These are phyloP conservation scores for Turritopsis dohrnii DNA, from an alignment of 30 jellyfish, hydroid and myxozoan species.

Conservation along the genomic window DNA sequence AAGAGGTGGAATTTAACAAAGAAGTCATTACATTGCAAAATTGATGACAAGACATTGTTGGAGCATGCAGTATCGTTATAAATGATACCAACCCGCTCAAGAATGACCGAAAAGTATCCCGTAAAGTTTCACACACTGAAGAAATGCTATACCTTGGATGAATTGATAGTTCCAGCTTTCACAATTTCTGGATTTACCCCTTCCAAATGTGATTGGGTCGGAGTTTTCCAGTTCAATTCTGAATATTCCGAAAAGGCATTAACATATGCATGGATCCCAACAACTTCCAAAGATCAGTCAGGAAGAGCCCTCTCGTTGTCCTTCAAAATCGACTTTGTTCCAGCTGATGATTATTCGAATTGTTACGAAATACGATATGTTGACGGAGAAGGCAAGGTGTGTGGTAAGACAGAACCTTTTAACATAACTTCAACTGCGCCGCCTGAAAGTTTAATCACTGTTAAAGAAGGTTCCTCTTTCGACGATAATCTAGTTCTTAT, in stretches of 20 bases:
- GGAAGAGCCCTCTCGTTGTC: background rate
- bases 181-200: slow-evolving; percentile 8
- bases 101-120: background rate
- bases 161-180: slow-evolving; percentile 18
- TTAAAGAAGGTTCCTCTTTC: slow-evolving; percentile 20
- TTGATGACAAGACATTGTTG: slow-evolving; percentile 8
- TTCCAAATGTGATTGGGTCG: slow-evolving; percentile 12
- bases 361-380: slow-evolving; percentile 21
- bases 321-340: background rate
- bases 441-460: slow-evolving; percentile 18
- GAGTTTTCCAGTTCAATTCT: background rate
- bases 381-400: slow-evolving; percentile 13
- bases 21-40: slow-evolving; percentile 27
- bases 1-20: background rate
- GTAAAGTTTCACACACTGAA: slow-evolving; percentile 24
- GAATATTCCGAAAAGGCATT: background rate
- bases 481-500: slow-evolving; percentile 28
- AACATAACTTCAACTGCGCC: background rate
- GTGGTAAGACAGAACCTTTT: background rate
- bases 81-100: background rate
- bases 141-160: slow-evolving; percentile 6
- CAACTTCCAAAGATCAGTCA: background rate
- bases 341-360: background rate
- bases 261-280: slow-evolving; percentile 8
- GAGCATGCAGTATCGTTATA: background rate